Evolutionary conservation across 2,797 vertebrate species (phyloP), one percentile per base, ranked within the genome.

Genomic region (Iguana delicatissima): DNA sequence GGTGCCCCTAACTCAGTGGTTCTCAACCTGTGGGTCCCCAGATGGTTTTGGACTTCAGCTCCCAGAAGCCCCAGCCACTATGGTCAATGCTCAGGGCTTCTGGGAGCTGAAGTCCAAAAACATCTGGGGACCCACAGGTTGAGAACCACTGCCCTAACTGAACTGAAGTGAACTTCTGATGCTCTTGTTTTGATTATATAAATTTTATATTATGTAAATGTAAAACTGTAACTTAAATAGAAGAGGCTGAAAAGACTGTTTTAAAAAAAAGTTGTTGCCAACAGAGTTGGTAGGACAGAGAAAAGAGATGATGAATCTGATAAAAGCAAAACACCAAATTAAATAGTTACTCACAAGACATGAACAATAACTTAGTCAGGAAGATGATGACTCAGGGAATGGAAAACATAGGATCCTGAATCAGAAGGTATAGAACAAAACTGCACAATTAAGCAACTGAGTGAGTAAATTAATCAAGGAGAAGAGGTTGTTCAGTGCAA

Each of bases 361-460:
- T 86, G 76, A 85, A 85, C 59, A 55, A 64, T 26, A 0, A 82
- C 24, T 76, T 90, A 80, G 88, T 9, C 85, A 38, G 26, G 79
- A 87, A 14, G 81, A 77, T 64, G 52, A 87, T 92, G 92, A 92
- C 91, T 86, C 93, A 84, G 93, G 89, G 42, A 87, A 94, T 94
- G 86, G 74, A 93, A 16, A 85, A 72, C 6, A 14, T 91, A 87
- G 73, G 42, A 38, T 84, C 88, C 79, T 20, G 64, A 94, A 67
- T 92, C 87, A 92, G 90, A 86, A 94, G 93, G 89, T 83, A 96
- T 89, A 92, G 8, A 92, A 92, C 76, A 50, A 89, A 74, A 38
- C 22, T 91, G 87, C 80, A 91, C 76, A 1, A 89, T 80, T 52
- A 55, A 91, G n/a, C 59, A 64, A 92, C 86, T 84, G 22, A 42